Base-by-base conservation (phyloP, 2,888 invertebrate species). In the Tetheella fluctuosa region DNA sequence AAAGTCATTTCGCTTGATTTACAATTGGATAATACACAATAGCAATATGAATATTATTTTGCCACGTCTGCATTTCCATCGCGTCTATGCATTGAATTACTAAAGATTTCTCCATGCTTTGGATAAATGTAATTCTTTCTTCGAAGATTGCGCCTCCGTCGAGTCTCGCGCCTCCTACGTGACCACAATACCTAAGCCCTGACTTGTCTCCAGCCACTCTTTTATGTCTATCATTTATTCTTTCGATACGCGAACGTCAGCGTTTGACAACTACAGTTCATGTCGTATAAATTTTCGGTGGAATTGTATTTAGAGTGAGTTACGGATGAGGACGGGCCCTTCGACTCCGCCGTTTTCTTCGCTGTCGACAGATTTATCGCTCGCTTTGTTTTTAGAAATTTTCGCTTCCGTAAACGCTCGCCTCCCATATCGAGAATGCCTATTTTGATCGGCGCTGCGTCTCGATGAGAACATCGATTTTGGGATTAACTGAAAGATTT, bases 181-280 rank as follows among this genome's bases (percentile, higher is more conserved):
- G 92, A 91, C 86, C 88, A 84, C 86, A 89, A 91, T 93, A 85
- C 83, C 71, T 72, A 85, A 87, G 74, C 62, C 68, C 68, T 57
- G 74, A 73, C 79, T 85, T 86, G 87, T 90, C 89, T 89, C 77
- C 86, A 80, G 84, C 83, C 83, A 85, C 81, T 83, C 79, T 81
- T 82, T 85, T 86, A 81, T 85, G 86, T 89, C 89, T 89, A 86
- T 91, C 89, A 91, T 90, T 90, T 91, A 89, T 91, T 89, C 85
- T 81, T 84, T 76, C 83, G 83, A 89, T 90, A 88, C 86, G 85
- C 83, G 79, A 81, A 85, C 89, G 90, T 91, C 88, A 91, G 91
- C 91, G 73, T 87, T 91, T 88, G 91, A 91, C 92, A 90, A 91
- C 87, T 90, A 88, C 88, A 89, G 89, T 91, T 88, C 85, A 88